Base-by-base conservation (phyloP, 2,797 vertebrate species). In the Chlorospingus semifuscus region DNA sequence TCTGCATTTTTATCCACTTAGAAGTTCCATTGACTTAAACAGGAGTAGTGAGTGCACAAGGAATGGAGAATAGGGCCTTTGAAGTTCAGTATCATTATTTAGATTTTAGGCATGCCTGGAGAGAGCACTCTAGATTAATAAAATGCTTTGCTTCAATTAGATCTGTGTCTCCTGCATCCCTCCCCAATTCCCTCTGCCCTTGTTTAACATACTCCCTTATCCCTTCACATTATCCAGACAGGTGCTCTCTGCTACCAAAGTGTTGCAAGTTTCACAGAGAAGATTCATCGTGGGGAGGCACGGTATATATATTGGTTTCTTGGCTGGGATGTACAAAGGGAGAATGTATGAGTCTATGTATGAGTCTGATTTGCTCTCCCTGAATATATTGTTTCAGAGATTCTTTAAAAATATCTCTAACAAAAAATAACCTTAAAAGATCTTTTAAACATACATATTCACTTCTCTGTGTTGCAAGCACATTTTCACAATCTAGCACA, bases 201-300 rank as follows among this genome's bases (percentile, higher is more conserved):
- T 97, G 97, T 97, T 96, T 94, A 97, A 97, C 97, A 97, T 92
- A 91, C 87, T 96, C 95, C 93, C 95, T 96, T 95, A 95, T 96
- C 96, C 92, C 85, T 96, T 96, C 2, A 8, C 87, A 94, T 96
- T 96, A 96, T 91, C 94, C 91, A 96, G 81, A 90, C 95, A 97
- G 94, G 95, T 95, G 96, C 92, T 96, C 89, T 88, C 89, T 94
- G 85, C 84, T 95, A 95, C 72, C 75, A 63, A 81, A 91, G 59
- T 81, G 87, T 59, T 87, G 47, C 79, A 96, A 90, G 87, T 93
- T 92, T 91, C 86, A 90, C 0, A 0, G 61, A 93, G 71, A 61
- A 91, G 59, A 60, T 71, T 72, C 50, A 75, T 29, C 12, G 20
- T 69, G 47, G 77, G 57, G 36, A 92, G 77, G 77, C 63, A 52